Conservation (phyloP, 2,888 invertebrate species). For the Candidula unifasciata region DNA sequence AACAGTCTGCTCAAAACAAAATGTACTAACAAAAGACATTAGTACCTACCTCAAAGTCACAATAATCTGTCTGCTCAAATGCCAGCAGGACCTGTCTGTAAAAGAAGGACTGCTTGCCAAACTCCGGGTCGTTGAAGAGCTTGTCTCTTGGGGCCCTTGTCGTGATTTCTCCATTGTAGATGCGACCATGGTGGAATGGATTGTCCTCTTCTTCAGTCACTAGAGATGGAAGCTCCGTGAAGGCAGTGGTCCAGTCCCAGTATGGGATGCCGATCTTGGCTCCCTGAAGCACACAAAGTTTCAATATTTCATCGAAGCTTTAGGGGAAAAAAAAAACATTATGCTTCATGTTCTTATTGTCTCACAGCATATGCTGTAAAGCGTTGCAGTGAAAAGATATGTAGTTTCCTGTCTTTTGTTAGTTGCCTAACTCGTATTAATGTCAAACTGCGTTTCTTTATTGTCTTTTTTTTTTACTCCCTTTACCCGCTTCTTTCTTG, state of each 20-base stretch:
- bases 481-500: too few species aligned
- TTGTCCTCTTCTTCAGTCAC: slow-evolving; percentile 54
- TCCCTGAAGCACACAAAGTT: slow-evolving; percentile 9
- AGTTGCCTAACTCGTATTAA: too few species aligned
- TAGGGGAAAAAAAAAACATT: not conserved
- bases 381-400: too few species aligned
- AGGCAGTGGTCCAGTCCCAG: slow-evolving; percentile 57
- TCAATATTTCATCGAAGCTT: not conserved
- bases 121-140: slow-evolving; percentile 57
- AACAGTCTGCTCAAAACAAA: too few species aligned
- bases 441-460: too few species aligned
- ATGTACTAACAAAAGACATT: not conserved
- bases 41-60: slow-evolving; percentile 55
- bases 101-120: slow-evolving; percentile 56
- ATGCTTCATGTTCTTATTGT: not conserved
- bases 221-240: slow-evolving; percentile 51
- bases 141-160: slow-evolving; percentile 53
- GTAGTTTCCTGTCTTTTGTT: too few species aligned
- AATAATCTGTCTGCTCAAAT: slow-evolving; percentile 58
- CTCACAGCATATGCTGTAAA: too few species aligned
- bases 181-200: slow-evolving; percentile 53
- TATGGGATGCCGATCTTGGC: slow-evolving; percentile 52
- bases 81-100: slow-evolving; percentile 56
- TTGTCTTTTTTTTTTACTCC: too few species aligned
- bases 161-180: slow-evolving; percentile 48